Conservation (phyloP, 2,797 vertebrate genomes). For the Setipinna tenuifilis region DNA sequence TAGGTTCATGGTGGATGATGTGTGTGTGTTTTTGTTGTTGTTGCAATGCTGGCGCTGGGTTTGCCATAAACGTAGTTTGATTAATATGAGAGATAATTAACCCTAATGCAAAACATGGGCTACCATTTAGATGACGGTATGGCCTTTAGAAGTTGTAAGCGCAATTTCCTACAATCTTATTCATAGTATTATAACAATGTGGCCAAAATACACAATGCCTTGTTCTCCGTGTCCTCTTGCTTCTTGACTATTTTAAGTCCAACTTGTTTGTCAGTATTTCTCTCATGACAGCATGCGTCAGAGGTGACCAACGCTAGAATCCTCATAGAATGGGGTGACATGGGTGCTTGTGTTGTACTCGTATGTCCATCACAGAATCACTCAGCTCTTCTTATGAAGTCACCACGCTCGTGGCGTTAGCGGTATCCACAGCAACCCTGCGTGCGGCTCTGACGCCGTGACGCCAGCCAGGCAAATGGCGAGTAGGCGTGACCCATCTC, state of each 20-base stretch:
- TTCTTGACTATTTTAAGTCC: not conserved
- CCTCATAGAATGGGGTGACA: not conserved
- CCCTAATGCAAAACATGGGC: too few species aligned
- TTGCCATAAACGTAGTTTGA: too few species aligned
- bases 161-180: too few species aligned
- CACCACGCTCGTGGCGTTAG: slow-evolving; percentile 48
- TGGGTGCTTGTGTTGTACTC: not conserved
- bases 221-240: not conserved
- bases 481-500: slow-evolving; percentile 73
- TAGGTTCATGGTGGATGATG: too few species aligned
- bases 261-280: not conserved
- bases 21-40: too few species aligned
- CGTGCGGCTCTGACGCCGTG: slow-evolving; percentile 59
- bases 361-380: not conserved
- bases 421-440: slow-evolving; percentile 72
- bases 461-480: slow-evolving; percentile 52
- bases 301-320: not conserved
- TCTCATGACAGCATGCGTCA: not conserved
- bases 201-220: not conserved
- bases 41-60: too few species aligned
- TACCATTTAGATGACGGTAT: not conserved
- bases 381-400: slow-evolving; percentile 47
- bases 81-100: not conserved
- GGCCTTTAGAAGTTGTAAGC: not conserved
- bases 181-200: not conserved